Percentiles rank a stretch among this genome's conserved stretches.
Evolutionary conservation across 2,888 invertebrate genomes (phyloP).

Genomic region (Drosophila testacea): DNA sequence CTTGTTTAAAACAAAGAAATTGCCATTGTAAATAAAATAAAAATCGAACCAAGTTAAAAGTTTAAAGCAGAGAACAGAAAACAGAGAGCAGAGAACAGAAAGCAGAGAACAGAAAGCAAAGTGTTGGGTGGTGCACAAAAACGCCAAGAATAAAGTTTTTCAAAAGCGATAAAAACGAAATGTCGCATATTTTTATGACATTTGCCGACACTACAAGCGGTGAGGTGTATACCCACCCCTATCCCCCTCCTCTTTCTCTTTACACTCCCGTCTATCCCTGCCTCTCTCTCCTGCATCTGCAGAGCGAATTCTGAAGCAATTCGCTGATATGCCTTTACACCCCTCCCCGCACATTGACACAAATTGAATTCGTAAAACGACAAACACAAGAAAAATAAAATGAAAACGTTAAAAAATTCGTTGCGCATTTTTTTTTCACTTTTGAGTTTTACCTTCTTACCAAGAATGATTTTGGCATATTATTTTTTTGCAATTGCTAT

Average conservation of each 20-base stretch:
- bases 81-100: constrained; percentile 23
- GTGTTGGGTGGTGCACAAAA: constrained; percentile 44
- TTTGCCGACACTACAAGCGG: constrained; percentile 64
- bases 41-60: constrained; percentile 36
- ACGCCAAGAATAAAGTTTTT: constrained; percentile 83
- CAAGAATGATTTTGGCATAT: constrained; percentile 1
- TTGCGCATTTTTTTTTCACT: constrained; percentile 34
- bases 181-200: constrained; percentile 86
- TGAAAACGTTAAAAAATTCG: constrained; percentile 49
- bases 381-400: constrained; percentile 34
- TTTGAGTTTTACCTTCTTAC: constrained; percentile 39
- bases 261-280: neutral
- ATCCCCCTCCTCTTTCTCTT: neutral
- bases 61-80: too few species aligned
- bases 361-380: constrained; percentile 68
- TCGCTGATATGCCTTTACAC: constrained; percentile 18
- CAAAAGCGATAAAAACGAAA: constrained; percentile 85
- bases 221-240: constrained; percentile 35
- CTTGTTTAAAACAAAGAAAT: constrained; percentile 82
- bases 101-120: constrained; percentile 37
- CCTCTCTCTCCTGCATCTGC: constrained; percentile 1
- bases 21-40: constrained; percentile 77
- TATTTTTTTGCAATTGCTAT: constrained; percentile 2
- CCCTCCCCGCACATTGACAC: constrained; percentile 39
- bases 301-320: constrained; percentile 9